Conservation (phyloP, 2,113 vertebrate species). For the Ctenodactylus gundi region DNA sequence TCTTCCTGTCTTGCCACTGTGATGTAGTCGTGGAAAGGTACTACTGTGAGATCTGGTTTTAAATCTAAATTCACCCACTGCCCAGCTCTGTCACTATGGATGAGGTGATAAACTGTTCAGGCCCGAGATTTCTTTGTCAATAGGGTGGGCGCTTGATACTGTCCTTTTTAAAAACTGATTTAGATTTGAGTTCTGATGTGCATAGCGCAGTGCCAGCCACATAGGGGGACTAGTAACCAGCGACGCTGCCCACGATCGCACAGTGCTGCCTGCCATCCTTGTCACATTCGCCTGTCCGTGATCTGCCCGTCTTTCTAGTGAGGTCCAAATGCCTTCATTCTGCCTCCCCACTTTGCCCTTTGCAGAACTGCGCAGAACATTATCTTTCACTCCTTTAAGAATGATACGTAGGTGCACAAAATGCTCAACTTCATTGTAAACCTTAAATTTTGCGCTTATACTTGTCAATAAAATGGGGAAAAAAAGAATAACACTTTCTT, state of each 20-base stretch:
- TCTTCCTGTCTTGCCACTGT: not conserved
- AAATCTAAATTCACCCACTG: not conserved
- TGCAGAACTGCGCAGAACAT: not conserved
- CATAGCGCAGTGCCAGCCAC: not conserved
- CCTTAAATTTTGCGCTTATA: too few species aligned
- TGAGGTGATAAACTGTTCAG: not conserved
- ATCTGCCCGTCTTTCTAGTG: not conserved
- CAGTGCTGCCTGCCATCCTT: too few species aligned
- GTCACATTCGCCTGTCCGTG: not conserved
- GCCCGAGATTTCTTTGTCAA: not conserved
- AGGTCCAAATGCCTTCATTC: not conserved
- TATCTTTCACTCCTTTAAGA: not conserved
- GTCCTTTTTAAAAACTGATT: not conserved
- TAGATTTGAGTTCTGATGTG: not conserved
- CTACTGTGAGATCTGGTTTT: not conserved
- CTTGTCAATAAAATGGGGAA: too few species aligned
- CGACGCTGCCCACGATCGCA: too few species aligned
- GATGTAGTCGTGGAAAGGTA: not conserved
- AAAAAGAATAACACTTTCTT: not conserved
- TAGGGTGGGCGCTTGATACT: not conserved
- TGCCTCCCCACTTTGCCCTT: not conserved
- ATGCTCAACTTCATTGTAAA: too few species aligned
- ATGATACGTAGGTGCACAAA: too few species aligned
- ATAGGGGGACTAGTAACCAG: not conserved
- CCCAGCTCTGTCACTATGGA: not conserved